phyloP scores from a whole-genome alignment of 2,888 invertebrate genomes.

The Vesta saturnalis region DNA sequence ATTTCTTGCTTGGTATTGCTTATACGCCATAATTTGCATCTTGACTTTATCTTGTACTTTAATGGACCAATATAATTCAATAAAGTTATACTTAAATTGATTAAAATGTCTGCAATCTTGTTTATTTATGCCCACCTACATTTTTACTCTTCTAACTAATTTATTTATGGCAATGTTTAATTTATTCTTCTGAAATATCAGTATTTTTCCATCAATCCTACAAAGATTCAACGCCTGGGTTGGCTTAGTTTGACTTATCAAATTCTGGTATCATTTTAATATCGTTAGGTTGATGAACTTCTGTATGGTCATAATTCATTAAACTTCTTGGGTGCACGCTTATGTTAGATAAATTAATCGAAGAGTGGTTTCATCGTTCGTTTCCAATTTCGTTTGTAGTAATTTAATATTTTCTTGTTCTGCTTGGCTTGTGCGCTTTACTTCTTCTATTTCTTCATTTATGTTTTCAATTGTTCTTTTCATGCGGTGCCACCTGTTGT shows the following conservation, averaged over 20 bases:
- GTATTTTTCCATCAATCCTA: no score
- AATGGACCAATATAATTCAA: not conserved
- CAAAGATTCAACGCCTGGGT: not conserved
- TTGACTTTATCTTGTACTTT: not conserved
- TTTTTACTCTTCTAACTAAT: not conserved
- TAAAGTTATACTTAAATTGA: conserved; percentile 2
- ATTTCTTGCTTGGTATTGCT: not conserved
- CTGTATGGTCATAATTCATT: not conserved
- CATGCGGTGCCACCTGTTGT: no score
- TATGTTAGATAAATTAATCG: no score
- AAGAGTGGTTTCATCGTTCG: no score
- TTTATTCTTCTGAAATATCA: no score
- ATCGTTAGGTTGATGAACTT: not conserved
- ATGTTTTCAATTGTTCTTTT: no score
- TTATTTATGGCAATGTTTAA: not conserved
- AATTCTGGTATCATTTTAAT: not conserved
- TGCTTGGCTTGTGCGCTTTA: no score
- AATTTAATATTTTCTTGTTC: no score
- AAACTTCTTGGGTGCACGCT: no score
- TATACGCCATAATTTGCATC: not conserved
- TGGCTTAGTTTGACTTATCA: not conserved
- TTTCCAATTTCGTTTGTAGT: no score
- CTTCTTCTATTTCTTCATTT: no score
- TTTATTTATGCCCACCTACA: not conserved
- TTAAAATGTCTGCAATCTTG: not conserved